Base-by-base conservation (phyloP, 1,140 invertebrate genomes). In the Apolygus lucorum region DNA sequence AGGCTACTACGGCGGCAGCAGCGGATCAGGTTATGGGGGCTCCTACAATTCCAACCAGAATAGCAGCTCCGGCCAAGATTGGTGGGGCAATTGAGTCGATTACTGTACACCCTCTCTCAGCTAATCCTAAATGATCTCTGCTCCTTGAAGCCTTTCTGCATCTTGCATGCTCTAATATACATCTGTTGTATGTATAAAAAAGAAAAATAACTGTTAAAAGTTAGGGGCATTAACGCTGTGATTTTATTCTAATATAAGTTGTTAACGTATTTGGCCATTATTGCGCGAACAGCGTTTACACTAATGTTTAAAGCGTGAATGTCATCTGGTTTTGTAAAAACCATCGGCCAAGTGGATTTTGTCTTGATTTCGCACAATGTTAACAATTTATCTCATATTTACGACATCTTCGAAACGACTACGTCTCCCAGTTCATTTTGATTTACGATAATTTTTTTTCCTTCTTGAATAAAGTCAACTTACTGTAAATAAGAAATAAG, bases 141-240 rank as follows among this genome's bases (percentile, higher is more conserved):
- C 67, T 68, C 67, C 52, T 59, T 59, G 67, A 68, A 68, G 67
- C 67, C 67, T 68, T 68, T 68, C 67, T 68, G 67, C 67, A 68
- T 68, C 67, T 68, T 52, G 67, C 64, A 66, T 66, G 42, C 29
- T 52, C 29, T 26, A 27, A 68, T 26, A 42, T 67, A 59, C 28
- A 68, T 52, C 25, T 54, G 29, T 52, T 52, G 52, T 68, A 52
- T 52, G 27, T 29, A 67, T 67, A 54, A 28, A 54, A 70, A 59
- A 64, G 14, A 52, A n/a, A 65, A 68, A 52, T 49, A 63, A 67
- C 54, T 59, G 11, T 59, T 4, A n/a, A 29, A 70, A 70, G 69
- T 70, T 70, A 67, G 65, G 69, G 69, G 69, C 69, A 70, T 70
- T 67, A 70, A 70, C 54, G 65, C 69, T 70, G 69, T 70, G 69